phyloP scores from a whole-genome alignment of 2,113 vertebrate genomes.

The Tyrannus savana region DNA sequence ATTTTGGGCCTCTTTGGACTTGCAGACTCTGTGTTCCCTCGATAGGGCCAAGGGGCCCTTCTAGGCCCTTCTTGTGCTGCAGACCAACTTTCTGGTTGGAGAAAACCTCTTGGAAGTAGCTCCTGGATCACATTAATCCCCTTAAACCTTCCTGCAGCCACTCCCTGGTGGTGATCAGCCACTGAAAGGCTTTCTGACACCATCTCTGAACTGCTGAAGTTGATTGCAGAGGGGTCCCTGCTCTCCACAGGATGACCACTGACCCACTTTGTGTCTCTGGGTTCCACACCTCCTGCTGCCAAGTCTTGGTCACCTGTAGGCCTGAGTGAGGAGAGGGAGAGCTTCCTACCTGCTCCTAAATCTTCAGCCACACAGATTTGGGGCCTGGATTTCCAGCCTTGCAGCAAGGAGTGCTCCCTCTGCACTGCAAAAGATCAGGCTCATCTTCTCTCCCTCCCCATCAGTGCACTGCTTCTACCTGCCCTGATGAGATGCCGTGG shows the following conservation, averaged over 20 bases:
- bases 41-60: neutral
- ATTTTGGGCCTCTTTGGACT: neutral
- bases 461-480: neutral
- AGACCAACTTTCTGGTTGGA: neutral
- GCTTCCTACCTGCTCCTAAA: neutral
- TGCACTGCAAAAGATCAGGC: neutral
- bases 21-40: neutral
- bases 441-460: neutral
- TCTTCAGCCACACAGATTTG: rapidly evolving
- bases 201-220: neutral
- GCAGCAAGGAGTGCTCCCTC: neutral
- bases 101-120: neutral
- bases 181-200: neutral
- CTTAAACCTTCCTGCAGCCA: neutral
- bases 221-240: neutral
- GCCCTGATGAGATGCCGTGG: rapidly evolving
- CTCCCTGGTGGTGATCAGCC: neutral
- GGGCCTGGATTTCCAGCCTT: neutral
- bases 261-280: neutral
- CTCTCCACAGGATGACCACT: rapidly evolving
- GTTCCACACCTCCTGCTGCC: neutral
- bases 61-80: neutral
- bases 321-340: neutral
- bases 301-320: rapidly evolving
- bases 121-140: neutral